Conservation (phyloP, 2,888 invertebrate genomes). For the Acrobasis suavella region DNA sequence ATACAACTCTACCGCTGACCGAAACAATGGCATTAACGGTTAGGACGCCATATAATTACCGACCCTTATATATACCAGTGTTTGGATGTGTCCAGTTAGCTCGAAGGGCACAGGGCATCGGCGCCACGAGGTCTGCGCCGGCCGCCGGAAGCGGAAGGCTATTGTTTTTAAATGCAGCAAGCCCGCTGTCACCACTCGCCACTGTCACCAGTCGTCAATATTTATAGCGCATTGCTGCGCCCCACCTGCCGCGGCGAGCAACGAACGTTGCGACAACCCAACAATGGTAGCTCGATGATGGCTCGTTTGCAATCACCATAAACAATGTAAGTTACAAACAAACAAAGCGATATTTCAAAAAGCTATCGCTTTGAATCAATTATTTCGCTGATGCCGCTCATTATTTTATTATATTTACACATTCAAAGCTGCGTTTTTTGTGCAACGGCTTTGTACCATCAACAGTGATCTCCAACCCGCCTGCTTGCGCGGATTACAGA, state of each 20-base stretch:
- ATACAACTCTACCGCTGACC: too few species aligned
- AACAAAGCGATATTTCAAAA: not conserved
- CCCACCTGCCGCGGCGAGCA: conserved; percentile 38
- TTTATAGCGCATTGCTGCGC: conserved; percentile 33
- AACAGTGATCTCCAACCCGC: too few species aligned
- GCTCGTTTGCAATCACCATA: not conserved
- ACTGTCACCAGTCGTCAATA: conserved; percentile 35
- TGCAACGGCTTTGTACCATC: too few species aligned
- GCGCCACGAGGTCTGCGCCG: conserved; percentile 53
- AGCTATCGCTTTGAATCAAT: not conserved
- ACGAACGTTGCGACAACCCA: conserved; percentile 15
- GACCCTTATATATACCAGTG: too few species aligned
- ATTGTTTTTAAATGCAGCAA: conserved; percentile 50
- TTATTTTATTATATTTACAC: not conserved
- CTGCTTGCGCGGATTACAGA: too few species aligned
- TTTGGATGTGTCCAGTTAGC: too few species aligned
- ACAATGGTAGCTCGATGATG: not conserved
- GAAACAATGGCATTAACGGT: too few species aligned
- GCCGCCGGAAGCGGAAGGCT: conserved; percentile 52
- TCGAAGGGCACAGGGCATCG: conserved; percentile 20
- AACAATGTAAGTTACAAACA: too few species aligned
- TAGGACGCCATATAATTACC: too few species aligned
- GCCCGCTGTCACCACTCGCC: conserved; percentile 33
- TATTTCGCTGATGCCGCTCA: not conserved
- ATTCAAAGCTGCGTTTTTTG: too few species aligned